phyloP scores from a whole-genome alignment of 2,797 vertebrate genomes.

The Hemibagrus guttatus region DNA sequence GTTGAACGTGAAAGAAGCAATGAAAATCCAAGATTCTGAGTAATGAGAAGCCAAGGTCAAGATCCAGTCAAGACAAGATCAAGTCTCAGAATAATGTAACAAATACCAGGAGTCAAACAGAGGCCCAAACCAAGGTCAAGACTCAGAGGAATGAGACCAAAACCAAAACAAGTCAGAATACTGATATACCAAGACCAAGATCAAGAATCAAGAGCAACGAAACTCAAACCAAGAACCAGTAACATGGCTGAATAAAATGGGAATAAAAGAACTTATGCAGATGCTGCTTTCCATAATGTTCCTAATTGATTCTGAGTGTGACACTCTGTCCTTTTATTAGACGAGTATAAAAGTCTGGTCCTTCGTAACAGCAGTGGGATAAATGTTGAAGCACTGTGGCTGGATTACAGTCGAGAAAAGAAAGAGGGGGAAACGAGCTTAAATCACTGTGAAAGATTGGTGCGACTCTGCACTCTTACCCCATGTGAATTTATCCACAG shows the following conservation, averaged over 20 bases:
- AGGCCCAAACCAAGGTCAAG: neutral
- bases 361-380: neutral
- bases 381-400: neutral
- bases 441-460: slow-evolving; percentile 20
- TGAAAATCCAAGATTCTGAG: neutral
- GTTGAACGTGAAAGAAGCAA: no score
- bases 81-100: neutral
- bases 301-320: neutral
- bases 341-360: slow-evolving; percentile 2
- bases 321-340: neutral
- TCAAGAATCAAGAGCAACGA: neutral
- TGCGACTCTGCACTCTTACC: neutral
- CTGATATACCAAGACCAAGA: neutral
- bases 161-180: neutral
- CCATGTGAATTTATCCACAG: neutral
- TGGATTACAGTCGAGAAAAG: neutral
- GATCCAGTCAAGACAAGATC: neutral
- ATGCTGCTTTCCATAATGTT: neutral
- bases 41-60: neutral
- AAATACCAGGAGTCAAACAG: neutral
- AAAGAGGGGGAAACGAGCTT: neutral
- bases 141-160: neutral
- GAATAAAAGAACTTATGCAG: neutral
- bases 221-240: neutral
- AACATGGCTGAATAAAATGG: neutral